A percentile compares a stretch with the other conserved stretches of the same genome.
These are phyloP conservation scores for Pelvicachromis taeniatus DNA, from an alignment of 2,113 vertebrate species.

Conservation along the genomic window DNA sequence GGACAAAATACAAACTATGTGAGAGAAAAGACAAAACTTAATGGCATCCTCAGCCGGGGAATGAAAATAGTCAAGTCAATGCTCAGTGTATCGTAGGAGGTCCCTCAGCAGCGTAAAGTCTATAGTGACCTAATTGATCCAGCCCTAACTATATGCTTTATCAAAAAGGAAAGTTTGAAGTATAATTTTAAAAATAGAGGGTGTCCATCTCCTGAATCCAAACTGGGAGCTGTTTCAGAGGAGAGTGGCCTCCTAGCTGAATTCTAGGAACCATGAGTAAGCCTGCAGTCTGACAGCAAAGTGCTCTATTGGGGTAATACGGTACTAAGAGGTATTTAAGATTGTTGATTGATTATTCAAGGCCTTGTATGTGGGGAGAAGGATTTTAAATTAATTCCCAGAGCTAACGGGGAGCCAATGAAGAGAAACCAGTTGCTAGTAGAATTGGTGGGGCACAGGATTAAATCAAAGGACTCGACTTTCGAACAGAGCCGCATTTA, in stretches of 20 bases:
- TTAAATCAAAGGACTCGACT: conserved; percentile 23
- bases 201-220: neutral
- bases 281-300: neutral
- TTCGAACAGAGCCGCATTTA: conserved; percentile 41
- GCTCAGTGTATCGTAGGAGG: neutral
- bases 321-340: neutral
- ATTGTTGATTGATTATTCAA: neutral
- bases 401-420: neutral
- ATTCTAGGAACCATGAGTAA: neutral
- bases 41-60: neutral
- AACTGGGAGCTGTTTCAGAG: neutral
- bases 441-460: neutral
- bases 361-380: neutral
- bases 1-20: neutral
- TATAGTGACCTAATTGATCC: neutral
- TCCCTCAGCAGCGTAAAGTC: neutral
- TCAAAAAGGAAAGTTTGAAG: neutral
- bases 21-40: neutral
- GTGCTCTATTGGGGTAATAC: neutral
- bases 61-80: neutral
- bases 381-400: neutral
- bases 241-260: neutral
- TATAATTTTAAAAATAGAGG: no score
- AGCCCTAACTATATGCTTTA: neutral
- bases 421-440: neutral